A percentile compares a stretch with the other conserved stretches of the same genome.
Evolutionary conservation across 2,113 vertebrate genomes (phyloP).

Genomic region (Promerops cafer): DNA sequence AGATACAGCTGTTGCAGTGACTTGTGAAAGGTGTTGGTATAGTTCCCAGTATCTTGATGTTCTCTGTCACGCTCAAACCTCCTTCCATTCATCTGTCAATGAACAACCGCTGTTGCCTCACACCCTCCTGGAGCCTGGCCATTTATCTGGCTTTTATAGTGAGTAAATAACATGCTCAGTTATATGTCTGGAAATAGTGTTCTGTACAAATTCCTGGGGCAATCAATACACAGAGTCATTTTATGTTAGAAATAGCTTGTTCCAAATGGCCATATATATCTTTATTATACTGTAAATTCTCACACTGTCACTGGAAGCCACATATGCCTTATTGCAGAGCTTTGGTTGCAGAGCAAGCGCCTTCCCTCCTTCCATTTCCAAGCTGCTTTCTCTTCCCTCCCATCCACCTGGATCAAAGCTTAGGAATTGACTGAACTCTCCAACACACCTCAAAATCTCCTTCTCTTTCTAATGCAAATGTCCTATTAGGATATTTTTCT

Average conservation of each 20-base stretch:
- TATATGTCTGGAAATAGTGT: conserved; percentile 56
- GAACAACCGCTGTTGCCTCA: background rate
- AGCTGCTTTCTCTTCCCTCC: background rate
- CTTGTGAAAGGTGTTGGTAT: background rate
- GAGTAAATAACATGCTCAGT: conserved; percentile 59
- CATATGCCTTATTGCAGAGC: conserved; percentile 3
- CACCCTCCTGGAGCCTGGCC: conserved; percentile 24
- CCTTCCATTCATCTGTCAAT: conserved; percentile 25
- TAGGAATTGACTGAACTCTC: background rate
- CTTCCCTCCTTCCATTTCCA: background rate
- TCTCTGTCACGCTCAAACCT: background rate
- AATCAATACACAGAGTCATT: conserved; percentile 53
- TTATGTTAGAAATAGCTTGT: conserved; percentile 62
- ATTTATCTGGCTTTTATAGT: conserved; percentile 47
- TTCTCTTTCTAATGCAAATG: background rate
- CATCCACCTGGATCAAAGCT: background rate
- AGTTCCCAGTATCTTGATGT: background rate
- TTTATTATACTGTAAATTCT: conserved; percentile 61
- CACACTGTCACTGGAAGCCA: conserved; percentile 37
- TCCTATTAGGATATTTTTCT: background rate
- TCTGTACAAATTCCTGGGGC: conserved; percentile 54
- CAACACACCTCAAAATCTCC: background rate
- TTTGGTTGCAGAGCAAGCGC: background rate
- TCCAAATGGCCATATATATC: conserved; percentile 58
- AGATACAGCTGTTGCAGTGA: background rate